Percentiles rank a stretch among this genome's conserved stretches.
Conservation (phyloP, 2,888 invertebrate species). For the Aleiodes testaceus region DNA sequence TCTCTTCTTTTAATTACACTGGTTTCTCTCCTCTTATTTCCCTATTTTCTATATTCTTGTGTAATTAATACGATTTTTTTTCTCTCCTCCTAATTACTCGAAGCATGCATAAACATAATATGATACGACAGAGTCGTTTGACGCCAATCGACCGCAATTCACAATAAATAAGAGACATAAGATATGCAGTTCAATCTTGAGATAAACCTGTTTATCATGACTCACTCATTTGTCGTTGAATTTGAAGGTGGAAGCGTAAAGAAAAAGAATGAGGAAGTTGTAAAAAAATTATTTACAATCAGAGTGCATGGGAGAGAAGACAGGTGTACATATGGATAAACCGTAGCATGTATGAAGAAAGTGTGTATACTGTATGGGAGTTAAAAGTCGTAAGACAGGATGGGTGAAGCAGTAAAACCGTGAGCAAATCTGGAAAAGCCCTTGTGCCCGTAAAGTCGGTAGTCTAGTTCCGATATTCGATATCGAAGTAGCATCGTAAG, state of each 20-base stretch:
- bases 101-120: not conserved
- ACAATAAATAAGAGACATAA: not conserved
- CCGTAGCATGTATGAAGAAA: constrained; percentile 28
- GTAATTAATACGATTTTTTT: constrained; percentile 18
- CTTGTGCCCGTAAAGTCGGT: constrained; percentile 40
- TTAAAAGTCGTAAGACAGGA: constrained; percentile 39
- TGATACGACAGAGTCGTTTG: no score
- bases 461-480: constrained; percentile 41
- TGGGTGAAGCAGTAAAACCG: constrained; percentile 37
- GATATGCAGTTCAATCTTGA: not conserved
- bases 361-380: constrained; percentile 10
- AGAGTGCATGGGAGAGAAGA: not conserved
- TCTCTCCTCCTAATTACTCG: constrained; percentile 24
- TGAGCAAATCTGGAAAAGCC: constrained; percentile 46
- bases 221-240: not conserved
- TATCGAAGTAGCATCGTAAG: constrained; percentile 34
- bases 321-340: constrained; percentile 23
- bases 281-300: constrained; percentile 26
- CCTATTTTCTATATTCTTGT: not conserved
- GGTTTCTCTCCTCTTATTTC: not conserved
- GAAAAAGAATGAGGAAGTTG: not conserved
- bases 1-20: constrained; percentile 14
- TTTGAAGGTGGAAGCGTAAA: not conserved
- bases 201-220: not conserved
- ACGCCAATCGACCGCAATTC: no score